These are phyloP conservation scores for Molanna angustata DNA, from an alignment of 2,888 invertebrate genomes.

Conservation along the genomic window DNA sequence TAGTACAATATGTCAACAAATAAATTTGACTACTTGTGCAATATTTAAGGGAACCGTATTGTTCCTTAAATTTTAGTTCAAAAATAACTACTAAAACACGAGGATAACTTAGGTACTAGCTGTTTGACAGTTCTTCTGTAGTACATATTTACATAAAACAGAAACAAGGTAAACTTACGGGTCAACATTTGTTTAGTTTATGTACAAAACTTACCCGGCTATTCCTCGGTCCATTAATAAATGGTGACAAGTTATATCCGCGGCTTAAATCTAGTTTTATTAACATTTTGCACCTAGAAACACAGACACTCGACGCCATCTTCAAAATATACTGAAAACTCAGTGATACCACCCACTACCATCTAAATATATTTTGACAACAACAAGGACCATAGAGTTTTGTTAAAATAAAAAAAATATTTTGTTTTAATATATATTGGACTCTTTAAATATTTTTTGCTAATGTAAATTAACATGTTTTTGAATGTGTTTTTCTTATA, in stretches of 20 bases:
- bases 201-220: slow-evolving; percentile 46
- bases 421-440: too few species aligned
- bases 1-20: too few species aligned
- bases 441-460: too few species aligned
- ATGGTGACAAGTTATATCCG: slow-evolving; percentile 54
- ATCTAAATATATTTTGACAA: too few species aligned
- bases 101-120: slow-evolving; percentile 18
- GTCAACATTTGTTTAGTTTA: neutral
- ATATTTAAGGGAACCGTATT: too few species aligned
- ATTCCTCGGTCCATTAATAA: slow-evolving; percentile 53
- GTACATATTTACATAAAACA: neutral
- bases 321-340: slow-evolving; percentile 48
- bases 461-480: too few species aligned
- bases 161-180: neutral
- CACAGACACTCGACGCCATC: slow-evolving; percentile 62
- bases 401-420: too few species aligned
- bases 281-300: slow-evolving; percentile 59
- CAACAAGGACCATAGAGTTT: too few species aligned
- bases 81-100: too few species aligned
- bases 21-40: too few species aligned
- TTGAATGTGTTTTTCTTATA: too few species aligned
- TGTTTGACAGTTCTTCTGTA: slow-evolving; percentile 22
- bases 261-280: slow-evolving; percentile 61
- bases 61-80: too few species aligned
- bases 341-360: slow-evolving; percentile 27